Base-by-base conservation (phyloP, 2,888 invertebrate genomes). In the Loripinus fragilis region DNA sequence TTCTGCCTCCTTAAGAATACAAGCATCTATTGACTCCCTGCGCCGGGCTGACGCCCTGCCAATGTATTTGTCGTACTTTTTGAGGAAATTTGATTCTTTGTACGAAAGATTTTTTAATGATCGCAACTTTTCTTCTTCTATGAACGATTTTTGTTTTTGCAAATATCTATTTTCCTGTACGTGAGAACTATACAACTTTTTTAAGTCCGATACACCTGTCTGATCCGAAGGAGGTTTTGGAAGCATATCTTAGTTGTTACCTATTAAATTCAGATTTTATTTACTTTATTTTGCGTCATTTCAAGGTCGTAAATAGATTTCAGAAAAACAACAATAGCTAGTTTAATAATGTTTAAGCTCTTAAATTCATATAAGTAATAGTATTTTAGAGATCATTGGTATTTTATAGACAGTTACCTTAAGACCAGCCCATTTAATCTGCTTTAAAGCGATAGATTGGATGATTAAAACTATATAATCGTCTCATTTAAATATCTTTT, bases 181-280 rank as follows among this genome's bases (percentile, higher is more conserved):
- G 45, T 80, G 80, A 5, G 78, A 68, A 60, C 60, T 76, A 67
- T 68, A 78, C 25, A 78, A 41, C 41, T 78, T 76, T 33, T 78
- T 73, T 17, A 80, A 68, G 71, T 78, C 64, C 12, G 50, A 41
- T 3, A 15, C 60, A 17, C 60, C 20, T 28, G 60, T 17, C 17
- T 3, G 33, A 5, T 60, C 20, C 5, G 33, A 17, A 17, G 20
- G 17, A 33, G 30, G 1, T 33, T 60, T 60, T 60, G 33, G 1
- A 60, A 1, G 60, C 60, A 60, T 60, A 20, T 12, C 60, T 30
- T 60, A 25, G 23, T 60, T n/a, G 10, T 28, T 33, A 12, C 20
- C 20, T 33, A 5, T 60, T 60, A 60, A 60, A 30, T 20, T 38
- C 12, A 8, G 38, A 38, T 5, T 38, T n/a, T 60, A 33, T 60